A percentile compares a stretch with the other conserved stretches of the same genome.
These are phyloP conservation scores for Scomberomorus guttatus DNA, from an alignment of 2,797 vertebrate species.

Conservation along the genomic window DNA sequence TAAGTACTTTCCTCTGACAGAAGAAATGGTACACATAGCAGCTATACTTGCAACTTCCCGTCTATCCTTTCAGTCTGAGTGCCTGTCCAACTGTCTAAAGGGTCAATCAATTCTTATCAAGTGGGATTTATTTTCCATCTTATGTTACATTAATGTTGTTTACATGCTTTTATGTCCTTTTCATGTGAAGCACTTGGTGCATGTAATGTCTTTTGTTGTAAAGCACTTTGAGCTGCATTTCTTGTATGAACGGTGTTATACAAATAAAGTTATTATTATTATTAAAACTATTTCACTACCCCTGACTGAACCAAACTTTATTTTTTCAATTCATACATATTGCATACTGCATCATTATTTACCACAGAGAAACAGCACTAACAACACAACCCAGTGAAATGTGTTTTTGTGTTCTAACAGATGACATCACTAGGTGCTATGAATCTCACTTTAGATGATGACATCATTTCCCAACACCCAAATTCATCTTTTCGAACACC, in stretches of 20 bases:
- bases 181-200: no score
- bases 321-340: background rate
- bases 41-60: background rate
- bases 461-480: constrained; percentile 7
- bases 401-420: background rate
- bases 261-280: no score
- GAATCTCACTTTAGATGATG: constrained; percentile 34
- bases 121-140: no score
- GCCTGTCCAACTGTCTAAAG: background rate
- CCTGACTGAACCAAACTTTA: background rate
- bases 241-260: no score
- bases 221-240: no score
- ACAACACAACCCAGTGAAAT: background rate
- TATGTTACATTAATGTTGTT: no score
- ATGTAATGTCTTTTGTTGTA: no score
- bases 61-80: background rate
- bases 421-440: constrained; percentile 14
- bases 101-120: background rate
- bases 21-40: background rate
- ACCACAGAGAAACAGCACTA: background rate
- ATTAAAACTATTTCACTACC: background rate
- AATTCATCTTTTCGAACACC: constrained; percentile 35
- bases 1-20: background rate
- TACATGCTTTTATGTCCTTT: no score
- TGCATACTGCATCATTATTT: background rate